phyloP scores from a whole-genome alignment of 2,797 vertebrate genomes.

The Enteromius treurensis region DNA sequence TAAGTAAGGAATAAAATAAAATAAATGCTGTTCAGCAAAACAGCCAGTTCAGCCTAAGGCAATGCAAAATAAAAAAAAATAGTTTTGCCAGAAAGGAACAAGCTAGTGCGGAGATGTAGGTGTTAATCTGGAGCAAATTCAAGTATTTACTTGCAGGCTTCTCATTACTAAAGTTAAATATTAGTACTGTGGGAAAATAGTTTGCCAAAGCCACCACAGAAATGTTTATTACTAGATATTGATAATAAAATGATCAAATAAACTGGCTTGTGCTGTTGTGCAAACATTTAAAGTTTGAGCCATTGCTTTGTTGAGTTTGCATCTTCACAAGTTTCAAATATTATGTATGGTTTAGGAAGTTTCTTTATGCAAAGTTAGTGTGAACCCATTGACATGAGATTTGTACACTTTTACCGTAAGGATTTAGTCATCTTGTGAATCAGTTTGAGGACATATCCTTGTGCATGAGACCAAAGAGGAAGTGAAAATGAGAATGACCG shows the following conservation, averaged over 20 bases:
- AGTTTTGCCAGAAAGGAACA: neutral
- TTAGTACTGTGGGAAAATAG: neutral
- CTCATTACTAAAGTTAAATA: neutral
- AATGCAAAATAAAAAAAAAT: neutral
- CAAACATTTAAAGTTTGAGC: neutral
- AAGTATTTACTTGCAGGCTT: neutral
- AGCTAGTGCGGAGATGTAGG: neutral
- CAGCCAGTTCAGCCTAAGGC: neutral
- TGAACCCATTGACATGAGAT: neutral
- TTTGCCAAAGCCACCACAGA: neutral
- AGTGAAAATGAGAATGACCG: constrained; percentile 47
- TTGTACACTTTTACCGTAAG: neutral
- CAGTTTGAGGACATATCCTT: constrained; percentile 2
- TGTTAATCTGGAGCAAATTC: constrained; percentile 6
- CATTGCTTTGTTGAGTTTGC: neutral
- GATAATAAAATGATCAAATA: neutral
- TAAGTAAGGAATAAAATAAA: too few species aligned
- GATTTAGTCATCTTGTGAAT: constrained; percentile 7
- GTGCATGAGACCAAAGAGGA: constrained; percentile 7
- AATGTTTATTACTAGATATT: neutral
- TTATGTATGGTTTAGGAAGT: neutral
- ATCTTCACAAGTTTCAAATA: neutral
- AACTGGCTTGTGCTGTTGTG: neutral
- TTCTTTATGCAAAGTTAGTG: neutral
- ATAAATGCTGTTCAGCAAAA: neutral